phyloP scores from a whole-genome alignment of 2,113 vertebrate genomes.

The Engraulis encrasicolus region DNA sequence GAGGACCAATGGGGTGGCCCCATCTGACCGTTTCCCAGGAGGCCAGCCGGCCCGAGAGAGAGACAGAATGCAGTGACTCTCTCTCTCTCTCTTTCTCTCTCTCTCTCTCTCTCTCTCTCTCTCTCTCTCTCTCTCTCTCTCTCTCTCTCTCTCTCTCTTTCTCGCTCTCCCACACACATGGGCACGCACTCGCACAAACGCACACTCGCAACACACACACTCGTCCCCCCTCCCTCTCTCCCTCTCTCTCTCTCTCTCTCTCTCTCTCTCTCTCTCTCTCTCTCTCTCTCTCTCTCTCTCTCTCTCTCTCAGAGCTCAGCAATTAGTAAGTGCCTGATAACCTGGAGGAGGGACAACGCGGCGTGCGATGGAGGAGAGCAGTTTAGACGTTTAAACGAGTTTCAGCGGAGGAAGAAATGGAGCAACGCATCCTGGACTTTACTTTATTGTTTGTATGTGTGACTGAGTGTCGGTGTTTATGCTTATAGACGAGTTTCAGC shows the following conservation, averaged over 20 bases:
- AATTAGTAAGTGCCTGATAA: not conserved
- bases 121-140: not conserved
- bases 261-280: constrained; percentile 28
- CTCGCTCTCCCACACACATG: not conserved
- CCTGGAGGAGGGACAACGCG: not conserved
- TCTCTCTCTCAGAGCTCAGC: not conserved
- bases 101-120: not conserved
- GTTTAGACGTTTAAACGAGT: not conserved
- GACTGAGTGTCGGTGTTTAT: no score
- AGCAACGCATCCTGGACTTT: not conserved
- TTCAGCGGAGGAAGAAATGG: not conserved
- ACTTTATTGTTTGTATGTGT: not conserved
- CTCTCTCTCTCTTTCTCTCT: not conserved
- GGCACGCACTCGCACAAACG: no score
- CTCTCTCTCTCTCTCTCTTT: not conserved
- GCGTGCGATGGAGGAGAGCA: not conserved
- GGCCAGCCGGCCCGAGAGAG: constrained; percentile 44
- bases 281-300: constrained; percentile 29
- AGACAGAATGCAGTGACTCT: constrained; percentile 10
- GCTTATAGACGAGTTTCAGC: not conserved
- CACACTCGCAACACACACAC: no score
- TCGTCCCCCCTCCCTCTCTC: not conserved
- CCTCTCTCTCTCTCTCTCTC: constrained; percentile 35
- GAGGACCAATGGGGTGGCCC: no score
- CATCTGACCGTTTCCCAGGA: constrained; percentile 55